Percentiles rank a stretch among this genome's conserved stretches.
Conservation (phyloP, 1,140 invertebrate species). For the Papilio dardanus region DNA sequence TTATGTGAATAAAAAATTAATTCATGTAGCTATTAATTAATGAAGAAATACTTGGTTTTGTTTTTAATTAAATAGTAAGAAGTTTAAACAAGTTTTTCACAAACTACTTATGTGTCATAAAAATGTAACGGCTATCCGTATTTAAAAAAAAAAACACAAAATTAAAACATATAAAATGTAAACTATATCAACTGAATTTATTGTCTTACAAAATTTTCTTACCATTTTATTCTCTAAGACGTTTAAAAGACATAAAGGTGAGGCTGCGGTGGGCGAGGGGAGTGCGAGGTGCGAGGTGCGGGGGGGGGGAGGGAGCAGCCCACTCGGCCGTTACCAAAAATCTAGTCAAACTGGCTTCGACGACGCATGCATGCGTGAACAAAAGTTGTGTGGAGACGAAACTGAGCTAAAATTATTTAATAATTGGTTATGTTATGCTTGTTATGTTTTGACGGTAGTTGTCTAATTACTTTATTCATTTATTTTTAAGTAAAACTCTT, state of each 20-base stretch:
- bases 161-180: too few relatives aligned
- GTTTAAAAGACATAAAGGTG: slow-evolving; percentile 68
- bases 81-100: neutral
- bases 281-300: slow-evolving; percentile 38
- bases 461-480: too few relatives aligned
- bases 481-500: too few relatives aligned
- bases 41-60: too few relatives aligned
- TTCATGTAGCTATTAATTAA: neutral
- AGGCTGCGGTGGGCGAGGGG: slow-evolving; percentile 41
- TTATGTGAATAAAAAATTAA: too few relatives aligned
- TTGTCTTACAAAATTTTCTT: slow-evolving; percentile 43
- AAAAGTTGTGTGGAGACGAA: slow-evolving; percentile 50
- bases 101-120: neutral
- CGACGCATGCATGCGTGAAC: slow-evolving; percentile 61
- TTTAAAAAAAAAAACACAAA: too few relatives aligned
- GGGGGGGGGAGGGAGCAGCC: slow-evolving; percentile 41
- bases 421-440: too few relatives aligned
- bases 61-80: neutral
- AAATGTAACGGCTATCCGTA: too few relatives aligned
- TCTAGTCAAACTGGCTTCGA: slow-evolving; percentile 79
- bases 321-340: slow-evolving; percentile 70
- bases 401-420: neutral
- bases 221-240: slow-evolving; percentile 52
- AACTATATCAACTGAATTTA: too few relatives aligned
- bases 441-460: too few relatives aligned